A percentile compares a stretch with the other conserved stretches of the same genome.
Evolutionary conservation across 2,888 invertebrate species (phyloP).

Genomic region (Calliphora vomitoria): DNA sequence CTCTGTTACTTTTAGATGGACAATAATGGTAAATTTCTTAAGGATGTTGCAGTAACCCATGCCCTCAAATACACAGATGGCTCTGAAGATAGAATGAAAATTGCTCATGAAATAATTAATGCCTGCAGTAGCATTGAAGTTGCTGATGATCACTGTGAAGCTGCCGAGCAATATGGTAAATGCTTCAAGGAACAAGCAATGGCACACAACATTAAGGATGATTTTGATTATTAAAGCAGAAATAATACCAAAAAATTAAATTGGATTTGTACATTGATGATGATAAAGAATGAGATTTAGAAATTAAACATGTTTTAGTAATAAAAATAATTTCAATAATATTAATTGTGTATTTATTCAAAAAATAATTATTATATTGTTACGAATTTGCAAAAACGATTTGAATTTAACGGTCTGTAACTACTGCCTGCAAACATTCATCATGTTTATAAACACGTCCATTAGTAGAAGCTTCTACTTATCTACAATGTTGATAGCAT

Average conservation of each 20-base stretch:
- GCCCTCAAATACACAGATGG: conserved; percentile 73
- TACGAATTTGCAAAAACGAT: no score
- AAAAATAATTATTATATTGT: no score
- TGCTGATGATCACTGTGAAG: conserved; percentile 79
- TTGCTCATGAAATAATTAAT: conserved; percentile 77
- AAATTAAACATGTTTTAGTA: no score
- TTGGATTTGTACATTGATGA: not conserved
- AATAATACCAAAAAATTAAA: not conserved
- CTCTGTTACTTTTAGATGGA: conserved; percentile 71
- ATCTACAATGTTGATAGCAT: no score
- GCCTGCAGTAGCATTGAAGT: conserved; percentile 76
- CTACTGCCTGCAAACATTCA: no score
- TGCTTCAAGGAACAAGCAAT: conserved; percentile 77
- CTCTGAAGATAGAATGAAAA: conserved; percentile 77
- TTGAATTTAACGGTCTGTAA: no score
- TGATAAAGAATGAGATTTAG: no score
- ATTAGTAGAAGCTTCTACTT: no score
- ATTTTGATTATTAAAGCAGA: conserved; percentile 33
- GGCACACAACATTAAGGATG: conserved; percentile 75
- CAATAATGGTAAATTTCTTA: conserved; percentile 78
- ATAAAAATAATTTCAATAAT: no score
- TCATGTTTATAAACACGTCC: no score
- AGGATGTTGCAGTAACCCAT: conserved; percentile 74
- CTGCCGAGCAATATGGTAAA: conserved; percentile 78
- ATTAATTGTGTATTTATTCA: no score